Base-by-base conservation (phyloP, 2,888 invertebrate genomes). In the Seladonia tumulorum region DNA sequence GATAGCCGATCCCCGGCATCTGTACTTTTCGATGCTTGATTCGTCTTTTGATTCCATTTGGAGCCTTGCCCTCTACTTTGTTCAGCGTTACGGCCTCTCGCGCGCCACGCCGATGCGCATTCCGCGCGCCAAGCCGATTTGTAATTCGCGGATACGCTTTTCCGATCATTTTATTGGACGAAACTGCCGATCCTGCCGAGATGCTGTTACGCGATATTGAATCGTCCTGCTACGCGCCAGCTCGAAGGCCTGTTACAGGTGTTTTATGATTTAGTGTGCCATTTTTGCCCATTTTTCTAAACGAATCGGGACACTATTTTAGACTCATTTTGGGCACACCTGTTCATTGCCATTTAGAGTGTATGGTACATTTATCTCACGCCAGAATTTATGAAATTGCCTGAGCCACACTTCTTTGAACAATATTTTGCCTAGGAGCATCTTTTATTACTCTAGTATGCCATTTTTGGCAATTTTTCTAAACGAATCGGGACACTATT, bases 21-120 rank as follows among this genome's bases (percentile, higher is more conserved):
- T 75, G 82, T 86, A 82, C 79, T 78, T 82, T 87, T 81, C 86
- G 81, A 83, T 73, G 81, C 83, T 88, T 72, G 66, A 80, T 83
- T 86, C 79, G 88, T 83, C 88, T 78, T 79, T 78, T 77, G 63
- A 86, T 88, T 83, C 81, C 81, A 71, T 76, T 53, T 82, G 45
- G 73, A 60, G 39, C 57, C 63, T 42, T 66, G n/a, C 49, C n/a
- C 66, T 25, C 45, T 76, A 66, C 66, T 73, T 76, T 76, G 57
- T 76, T n/a, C 57, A 68, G 81, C 47, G 57, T 47, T 22, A 29
- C 60, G 49, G 57, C 57, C n/a, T n/a, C 57, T 57, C 57, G n/a
- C 57, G 57, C 57, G 57, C 57, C 57, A 57, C 57, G 12, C 10
- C 22, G n/a, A 0, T n/a, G 57, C 66, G 22, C 66, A 63, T 60